These are phyloP conservation scores for Nomada fucata DNA, from an alignment of 2,888 invertebrate genomes.

Conservation along the genomic window DNA sequence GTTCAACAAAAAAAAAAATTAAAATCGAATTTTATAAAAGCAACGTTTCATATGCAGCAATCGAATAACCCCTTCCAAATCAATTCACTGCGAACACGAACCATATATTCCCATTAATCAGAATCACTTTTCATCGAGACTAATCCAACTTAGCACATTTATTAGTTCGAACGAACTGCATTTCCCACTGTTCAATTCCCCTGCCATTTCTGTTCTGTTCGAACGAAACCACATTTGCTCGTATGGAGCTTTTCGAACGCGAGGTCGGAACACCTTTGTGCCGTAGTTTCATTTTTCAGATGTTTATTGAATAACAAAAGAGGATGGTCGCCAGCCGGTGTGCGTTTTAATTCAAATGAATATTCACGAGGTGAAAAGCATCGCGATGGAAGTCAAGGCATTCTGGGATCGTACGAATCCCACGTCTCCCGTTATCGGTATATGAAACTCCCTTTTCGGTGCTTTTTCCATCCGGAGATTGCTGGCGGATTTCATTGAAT, in stretches of 20 bases:
- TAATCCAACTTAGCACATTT: not conserved
- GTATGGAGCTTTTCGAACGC: not conserved
- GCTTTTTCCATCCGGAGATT: conserved; percentile 6
- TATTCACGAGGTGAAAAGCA: conserved; percentile 37
- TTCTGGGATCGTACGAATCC: conserved; percentile 23
- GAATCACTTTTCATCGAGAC: not conserved
- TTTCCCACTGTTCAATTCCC: not conserved
- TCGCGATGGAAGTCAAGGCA: not conserved
- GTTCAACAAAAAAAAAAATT: too few relatives aligned
- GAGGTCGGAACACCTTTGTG: not conserved
- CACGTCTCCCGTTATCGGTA: conserved; percentile 26
- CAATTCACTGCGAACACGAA: not conserved
- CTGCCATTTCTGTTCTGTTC: not conserved
- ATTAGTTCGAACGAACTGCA: not conserved
- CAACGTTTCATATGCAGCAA: too few relatives aligned
- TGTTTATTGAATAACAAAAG: conserved; percentile 27
- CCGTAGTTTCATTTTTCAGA: not conserved
- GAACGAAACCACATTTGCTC: not conserved
- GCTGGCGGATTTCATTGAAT: not conserved
- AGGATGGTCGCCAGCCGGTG: not conserved
- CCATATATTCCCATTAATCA: not conserved
- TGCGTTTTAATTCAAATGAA: conserved; percentile 32
- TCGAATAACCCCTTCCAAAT: not conserved
- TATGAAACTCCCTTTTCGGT: conserved; percentile 18
- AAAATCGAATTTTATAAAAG: too few relatives aligned